phyloP scores from a whole-genome alignment of 1,140 invertebrate genomes.

The Saxidomus purpurata region DNA sequence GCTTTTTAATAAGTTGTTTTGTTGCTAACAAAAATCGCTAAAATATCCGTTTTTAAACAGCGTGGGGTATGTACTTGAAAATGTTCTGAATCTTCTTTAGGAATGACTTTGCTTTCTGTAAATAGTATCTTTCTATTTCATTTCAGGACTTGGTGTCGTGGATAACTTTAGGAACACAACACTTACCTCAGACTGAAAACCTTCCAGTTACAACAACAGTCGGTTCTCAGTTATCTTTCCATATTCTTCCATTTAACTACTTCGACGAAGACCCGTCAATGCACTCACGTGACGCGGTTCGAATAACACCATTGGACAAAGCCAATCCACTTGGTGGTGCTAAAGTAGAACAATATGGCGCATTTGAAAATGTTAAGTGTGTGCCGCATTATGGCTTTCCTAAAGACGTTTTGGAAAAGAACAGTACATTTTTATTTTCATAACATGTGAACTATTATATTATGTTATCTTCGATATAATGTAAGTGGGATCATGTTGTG shows the following conservation, averaged over 20 bases:
- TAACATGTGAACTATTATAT: slow-evolving; percentile 1
- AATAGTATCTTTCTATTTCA: background rate
- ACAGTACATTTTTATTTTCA: slow-evolving; percentile 69
- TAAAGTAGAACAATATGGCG: slow-evolving; percentile 70
- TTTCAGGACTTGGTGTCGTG: slow-evolving; percentile 82
- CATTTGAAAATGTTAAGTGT: slow-evolving; percentile 43
- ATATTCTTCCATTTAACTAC: slow-evolving; percentile 81
- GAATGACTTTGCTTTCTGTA: background rate
- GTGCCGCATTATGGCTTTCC: slow-evolving; percentile 41
- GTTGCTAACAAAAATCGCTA: too few species aligned
- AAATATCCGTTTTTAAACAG: too few species aligned
- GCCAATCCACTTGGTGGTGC: slow-evolving; percentile 63
- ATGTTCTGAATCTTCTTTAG: too few species aligned
- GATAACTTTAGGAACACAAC: slow-evolving; percentile 80
- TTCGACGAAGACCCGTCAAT: slow-evolving; percentile 79
- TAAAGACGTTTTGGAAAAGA: slow-evolving; percentile 52
- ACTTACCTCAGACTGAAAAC: slow-evolving; percentile 81
- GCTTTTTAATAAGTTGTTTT: too few species aligned
- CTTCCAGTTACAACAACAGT: slow-evolving; percentile 76
- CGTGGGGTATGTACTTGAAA: too few species aligned
- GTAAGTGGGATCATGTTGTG: too few species aligned
- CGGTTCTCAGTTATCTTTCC: slow-evolving; percentile 75
- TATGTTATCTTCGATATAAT: too few species aligned
- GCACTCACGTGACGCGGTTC: slow-evolving; percentile 75
- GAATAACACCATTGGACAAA: slow-evolving; percentile 88